phyloP scores from a whole-genome alignment of 2,113 vertebrate species.

The Protobothrops mucrosquamatus region DNA sequence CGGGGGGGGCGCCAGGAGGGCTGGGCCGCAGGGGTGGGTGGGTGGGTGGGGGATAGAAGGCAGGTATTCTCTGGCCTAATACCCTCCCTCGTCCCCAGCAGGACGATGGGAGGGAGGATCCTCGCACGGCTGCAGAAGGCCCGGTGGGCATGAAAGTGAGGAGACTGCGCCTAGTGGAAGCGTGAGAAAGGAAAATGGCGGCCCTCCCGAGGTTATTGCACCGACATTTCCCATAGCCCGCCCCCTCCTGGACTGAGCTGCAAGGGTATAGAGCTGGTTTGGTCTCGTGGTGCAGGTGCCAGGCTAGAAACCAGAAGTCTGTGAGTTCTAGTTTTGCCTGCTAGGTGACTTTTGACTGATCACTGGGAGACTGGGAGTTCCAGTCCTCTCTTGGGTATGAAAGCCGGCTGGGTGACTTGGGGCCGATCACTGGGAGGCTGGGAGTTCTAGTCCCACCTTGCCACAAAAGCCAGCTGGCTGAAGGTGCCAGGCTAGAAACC shows the following conservation, averaged over 20 bases:
- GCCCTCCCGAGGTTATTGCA: not conserved
- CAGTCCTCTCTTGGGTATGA: no score
- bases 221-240: not conserved
- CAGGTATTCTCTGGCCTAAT: not conserved
- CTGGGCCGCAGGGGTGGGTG: not conserved
- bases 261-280: not conserved
- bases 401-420: no score
- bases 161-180: not conserved
- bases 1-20: slow-evolving; percentile 9
- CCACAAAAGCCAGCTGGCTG: no score
- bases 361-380: no score
- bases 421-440: no score
- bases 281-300: no score
- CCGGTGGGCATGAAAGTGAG: not conserved
- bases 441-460: no score
- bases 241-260: not conserved
- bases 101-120: not conserved
- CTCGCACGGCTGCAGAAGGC: not conserved
- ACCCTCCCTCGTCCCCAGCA: not conserved
- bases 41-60: not conserved
- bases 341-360: no score
- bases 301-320: no score
- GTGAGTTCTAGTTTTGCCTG: no score
- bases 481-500: no score
- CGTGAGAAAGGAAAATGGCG: not conserved